Evolutionary conservation across 2,113 vertebrate genomes (phyloP).

Genomic region (Heliornis fulica): DNA sequence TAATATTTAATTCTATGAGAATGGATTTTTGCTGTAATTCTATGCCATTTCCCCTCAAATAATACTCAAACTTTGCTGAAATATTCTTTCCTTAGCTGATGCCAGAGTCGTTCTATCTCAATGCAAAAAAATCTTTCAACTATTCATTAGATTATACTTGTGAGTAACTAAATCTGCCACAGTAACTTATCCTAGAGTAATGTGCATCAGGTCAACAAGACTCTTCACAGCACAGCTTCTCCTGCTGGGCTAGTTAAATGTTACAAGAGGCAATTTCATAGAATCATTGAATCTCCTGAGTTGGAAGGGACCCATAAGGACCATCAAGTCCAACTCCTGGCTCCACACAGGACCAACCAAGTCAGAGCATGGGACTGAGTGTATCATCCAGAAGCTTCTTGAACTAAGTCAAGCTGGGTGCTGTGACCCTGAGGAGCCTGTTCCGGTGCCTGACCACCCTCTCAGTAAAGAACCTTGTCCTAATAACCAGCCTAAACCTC

Average conservation of each 20-base stretch:
- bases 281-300: too few relatives aligned
- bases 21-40: constrained; percentile 7
- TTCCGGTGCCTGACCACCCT: too few relatives aligned
- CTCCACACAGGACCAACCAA: too few relatives aligned
- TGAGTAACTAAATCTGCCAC: not conserved
- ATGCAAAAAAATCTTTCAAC: not conserved
- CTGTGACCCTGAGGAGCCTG: too few relatives aligned
- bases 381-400: too few relatives aligned
- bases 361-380: too few relatives aligned
- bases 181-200: not conserved
- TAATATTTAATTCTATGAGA: not conserved
- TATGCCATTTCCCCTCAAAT: not conserved
- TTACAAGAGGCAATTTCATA: not conserved
- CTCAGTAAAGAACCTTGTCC: too few relatives aligned
- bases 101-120: not conserved
- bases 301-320: too few relatives aligned
- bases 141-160: not conserved
- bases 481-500: too few relatives aligned
- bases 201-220: not conserved
- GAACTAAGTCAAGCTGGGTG: too few relatives aligned
- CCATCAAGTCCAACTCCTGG: too few relatives aligned
- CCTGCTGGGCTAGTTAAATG: not conserved
- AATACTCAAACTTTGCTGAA: not conserved
- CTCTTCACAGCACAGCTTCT: not conserved
- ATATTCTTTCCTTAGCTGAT: not conserved